Percentiles rank a stretch among this genome's conserved stretches.
phyloP scores from a whole-genome alignment of 1,140 invertebrate species.

The Mizuhopecten yessoensis region DNA sequence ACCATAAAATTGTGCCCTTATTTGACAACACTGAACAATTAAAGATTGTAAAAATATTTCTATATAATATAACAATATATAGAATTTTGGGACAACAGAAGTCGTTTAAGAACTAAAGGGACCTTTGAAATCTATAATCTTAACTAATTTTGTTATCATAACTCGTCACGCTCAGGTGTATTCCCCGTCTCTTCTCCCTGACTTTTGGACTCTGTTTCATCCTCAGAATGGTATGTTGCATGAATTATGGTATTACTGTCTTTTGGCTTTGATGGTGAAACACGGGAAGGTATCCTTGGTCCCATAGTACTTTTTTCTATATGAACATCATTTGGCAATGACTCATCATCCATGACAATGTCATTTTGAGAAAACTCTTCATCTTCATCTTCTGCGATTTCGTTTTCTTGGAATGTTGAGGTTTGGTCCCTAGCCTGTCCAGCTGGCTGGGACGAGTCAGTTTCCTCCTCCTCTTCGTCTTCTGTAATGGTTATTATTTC shows the following conservation, averaged over 20 bases:
- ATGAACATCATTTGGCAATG: constrained; percentile 1
- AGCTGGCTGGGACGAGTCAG: background rate
- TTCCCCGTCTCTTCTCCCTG: background rate
- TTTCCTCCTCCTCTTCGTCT: background rate
- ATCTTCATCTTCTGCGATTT: background rate
- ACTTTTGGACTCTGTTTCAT: background rate
- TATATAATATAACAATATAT: background rate
- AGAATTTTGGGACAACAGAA: constrained; percentile 7
- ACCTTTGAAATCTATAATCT: background rate
- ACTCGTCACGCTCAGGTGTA: background rate
- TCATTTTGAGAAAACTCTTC: background rate
- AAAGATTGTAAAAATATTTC: background rate
- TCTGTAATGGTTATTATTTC: background rate
- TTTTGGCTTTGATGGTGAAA: background rate
- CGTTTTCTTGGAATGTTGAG: background rate
- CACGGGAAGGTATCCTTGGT: background rate
- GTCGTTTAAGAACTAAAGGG: background rate
- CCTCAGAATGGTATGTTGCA: background rate
- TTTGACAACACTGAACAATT: background rate
- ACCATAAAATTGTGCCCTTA: background rate
- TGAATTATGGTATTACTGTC: background rate
- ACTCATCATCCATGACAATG: background rate
- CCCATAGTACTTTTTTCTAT: background rate
- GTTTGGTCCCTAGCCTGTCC: background rate
- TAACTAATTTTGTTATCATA: background rate